Base-by-base conservation (phyloP, 2,797 vertebrate genomes). In the Podarcis lilfordi region DNA sequence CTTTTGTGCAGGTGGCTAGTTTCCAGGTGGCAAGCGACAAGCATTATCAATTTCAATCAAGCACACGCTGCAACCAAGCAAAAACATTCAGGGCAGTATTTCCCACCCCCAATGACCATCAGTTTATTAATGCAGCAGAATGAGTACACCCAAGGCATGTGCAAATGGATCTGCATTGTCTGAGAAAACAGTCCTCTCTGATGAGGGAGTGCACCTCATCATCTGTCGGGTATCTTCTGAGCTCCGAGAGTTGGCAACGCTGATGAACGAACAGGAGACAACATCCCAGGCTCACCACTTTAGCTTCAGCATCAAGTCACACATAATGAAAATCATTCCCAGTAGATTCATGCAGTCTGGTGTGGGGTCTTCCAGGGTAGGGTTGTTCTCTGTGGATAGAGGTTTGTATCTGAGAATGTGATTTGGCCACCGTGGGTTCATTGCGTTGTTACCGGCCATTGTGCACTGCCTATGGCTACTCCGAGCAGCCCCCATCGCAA, bases 311-410 rank as follows among this genome's bases (percentile, higher is more conserved):
- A 99, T 99, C 85, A 99, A 97, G 11, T 98, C 98, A 93, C 98
- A 99, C 98, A 99, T 99, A 96, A 98, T 99, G 96, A 99, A 99
- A 93, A 99, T 98, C 98, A 99, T 99, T 84, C 98, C 98, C 15
- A 99, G 96, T 87, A 99, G 96, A 96, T 99, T 99, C 98, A 99
- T 99, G 96, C 99, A 99, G 94, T 99, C 98, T 0, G 98, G 98
- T 0, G 98, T 99, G 27, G 98, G 98, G 88, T 99, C 98, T 86
- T 99, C 98, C 93, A 98, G 95, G 1, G 98, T 98, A 9, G 98
- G 98, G 91, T 98, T 99, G 74, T 96, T 95, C 89, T 99, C 98
- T 81, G 97, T 98, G 79, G 97, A 97, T 8, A 98, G 98, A 2
- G 98, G 97, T 21, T 99, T 99, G 96, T 99, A 99, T 96, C 98